Evolutionary conservation across 2,113 vertebrate species (phyloP), one percentile per base, ranked within the genome.

Genomic region (Xiphias gladius): DNA sequence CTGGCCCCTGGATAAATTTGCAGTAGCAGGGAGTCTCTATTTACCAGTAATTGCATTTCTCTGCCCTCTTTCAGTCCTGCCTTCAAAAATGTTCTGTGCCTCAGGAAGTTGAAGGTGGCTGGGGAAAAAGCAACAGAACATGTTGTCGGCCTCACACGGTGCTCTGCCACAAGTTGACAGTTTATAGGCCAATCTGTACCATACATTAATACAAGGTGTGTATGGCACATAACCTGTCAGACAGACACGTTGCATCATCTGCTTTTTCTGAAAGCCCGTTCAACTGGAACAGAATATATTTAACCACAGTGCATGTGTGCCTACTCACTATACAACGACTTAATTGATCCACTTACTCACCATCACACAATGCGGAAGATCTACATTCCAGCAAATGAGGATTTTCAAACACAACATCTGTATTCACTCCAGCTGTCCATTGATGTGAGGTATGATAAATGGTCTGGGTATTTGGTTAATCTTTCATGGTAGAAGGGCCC

Each of bases 31-130:
- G 92, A 88, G 93, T 92, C 91, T 85, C 88, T 93, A 93, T 95
- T 95, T 93, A 93, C 90, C 85, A 92, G 92, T 94, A 94, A 95
- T 95, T 95, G 93, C 93, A 91, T 94, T 93, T 93, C 90, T 93
- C 92, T 92, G 86, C 77, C 91, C 82, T 84, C 86, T 87, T 89
- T 90, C 83, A 86, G 85, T 58, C 76, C 76, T 79, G 84, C 84
- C 83, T 91, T 91, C 86, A 92, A 83, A 93, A 90, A 82, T 85
- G 85, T 85, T 85, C 72, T 35, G 87, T 84, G 90, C 85, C 88
- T 91, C 80, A 59, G 92, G 90, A 93, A 93, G 91, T 88, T 84
- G 92, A 90, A 89, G 86, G 92, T 88, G 89, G 84, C 87, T 74
- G 63, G 79, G 83, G 88, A 65, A 68, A 85, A 89, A 84, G 82